These are phyloP conservation scores for Antennarius striatus DNA, from an alignment of 2,113 vertebrate species.

Conservation along the genomic window DNA sequence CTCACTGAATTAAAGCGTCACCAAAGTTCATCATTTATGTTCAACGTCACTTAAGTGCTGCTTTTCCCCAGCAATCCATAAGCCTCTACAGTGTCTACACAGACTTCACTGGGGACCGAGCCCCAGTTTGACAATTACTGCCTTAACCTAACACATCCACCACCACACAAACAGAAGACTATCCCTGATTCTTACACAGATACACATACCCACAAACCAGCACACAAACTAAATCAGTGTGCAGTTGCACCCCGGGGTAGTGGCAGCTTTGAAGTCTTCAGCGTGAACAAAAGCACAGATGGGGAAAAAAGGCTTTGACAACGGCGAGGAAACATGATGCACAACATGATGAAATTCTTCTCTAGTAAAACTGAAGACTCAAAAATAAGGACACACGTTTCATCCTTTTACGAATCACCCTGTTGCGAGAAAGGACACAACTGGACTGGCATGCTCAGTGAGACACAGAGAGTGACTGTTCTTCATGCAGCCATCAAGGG, in stretches of 20 bases:
- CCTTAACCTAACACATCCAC: background rate
- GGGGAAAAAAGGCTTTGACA: background rate
- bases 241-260: constrained; percentile 27
- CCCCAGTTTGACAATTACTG: too few species aligned
- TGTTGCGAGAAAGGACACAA: constrained; percentile 27
- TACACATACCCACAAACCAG: constrained; percentile 8
- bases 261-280: constrained; percentile 56
- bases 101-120: too few species aligned
- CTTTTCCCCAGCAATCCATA: too few species aligned
- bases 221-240: constrained; percentile 24
- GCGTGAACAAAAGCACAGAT: constrained; percentile 31
- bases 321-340: constrained; percentile 18
- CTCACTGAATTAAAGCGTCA: too few species aligned
- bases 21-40: too few species aligned
- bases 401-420: constrained; percentile 9
- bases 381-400: background rate
- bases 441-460: constrained; percentile 10
- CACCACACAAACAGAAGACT: background rate
- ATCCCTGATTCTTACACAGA: background rate
- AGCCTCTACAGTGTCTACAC: too few species aligned
- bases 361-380: constrained; percentile 12
- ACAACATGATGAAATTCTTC: constrained; percentile 17
- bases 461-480: background rate
- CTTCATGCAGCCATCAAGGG: background rate
- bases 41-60: too few species aligned